These are phyloP conservation scores for Aphelenchoides fujianensis DNA, from an alignment of 1,140 invertebrate genomes.

Conservation along the genomic window DNA sequence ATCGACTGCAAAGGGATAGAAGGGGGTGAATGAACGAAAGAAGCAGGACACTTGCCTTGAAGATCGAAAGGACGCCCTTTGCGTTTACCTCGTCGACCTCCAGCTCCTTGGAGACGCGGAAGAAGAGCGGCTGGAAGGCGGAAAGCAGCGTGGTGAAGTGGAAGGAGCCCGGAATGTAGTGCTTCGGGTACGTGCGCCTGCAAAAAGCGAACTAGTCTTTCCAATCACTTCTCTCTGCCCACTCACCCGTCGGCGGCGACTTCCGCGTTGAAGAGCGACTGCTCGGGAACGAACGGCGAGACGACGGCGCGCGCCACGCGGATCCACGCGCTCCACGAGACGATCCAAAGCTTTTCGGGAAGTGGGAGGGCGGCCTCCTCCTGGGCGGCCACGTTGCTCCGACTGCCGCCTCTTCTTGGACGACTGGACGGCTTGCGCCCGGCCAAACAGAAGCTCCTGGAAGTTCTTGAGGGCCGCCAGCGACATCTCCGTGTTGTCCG, in stretches of 20 bases:
- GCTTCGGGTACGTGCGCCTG: constrained; percentile 26
- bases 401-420: not conserved
- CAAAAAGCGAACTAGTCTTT: constrained; percentile 15
- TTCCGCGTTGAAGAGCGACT: constrained; percentile 16
- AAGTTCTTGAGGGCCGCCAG: constrained; percentile 65
- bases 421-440: not conserved
- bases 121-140: constrained; percentile 54
- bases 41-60: constrained; percentile 25
- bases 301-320: constrained; percentile 42
- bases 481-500: constrained; percentile 65
- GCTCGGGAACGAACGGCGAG: constrained; percentile 27
- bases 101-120: constrained; percentile 42
- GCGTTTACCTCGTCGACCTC: constrained; percentile 41
- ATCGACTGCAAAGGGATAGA: constrained; percentile 45
- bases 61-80: constrained; percentile 36
- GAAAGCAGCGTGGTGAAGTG: constrained; percentile 58
- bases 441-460: constrained; percentile 62
- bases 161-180: constrained; percentile 53
- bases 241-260: not conserved
- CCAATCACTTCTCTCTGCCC: not conserved
- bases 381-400: not conserved
- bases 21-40: not conserved
- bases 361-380: constrained; percentile 29
- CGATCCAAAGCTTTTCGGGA: constrained; percentile 49
- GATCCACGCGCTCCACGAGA: constrained; percentile 46